Evolutionary conservation across 2,888 invertebrate genomes (phyloP).

Genomic region (Tinea semifulvella): DNA sequence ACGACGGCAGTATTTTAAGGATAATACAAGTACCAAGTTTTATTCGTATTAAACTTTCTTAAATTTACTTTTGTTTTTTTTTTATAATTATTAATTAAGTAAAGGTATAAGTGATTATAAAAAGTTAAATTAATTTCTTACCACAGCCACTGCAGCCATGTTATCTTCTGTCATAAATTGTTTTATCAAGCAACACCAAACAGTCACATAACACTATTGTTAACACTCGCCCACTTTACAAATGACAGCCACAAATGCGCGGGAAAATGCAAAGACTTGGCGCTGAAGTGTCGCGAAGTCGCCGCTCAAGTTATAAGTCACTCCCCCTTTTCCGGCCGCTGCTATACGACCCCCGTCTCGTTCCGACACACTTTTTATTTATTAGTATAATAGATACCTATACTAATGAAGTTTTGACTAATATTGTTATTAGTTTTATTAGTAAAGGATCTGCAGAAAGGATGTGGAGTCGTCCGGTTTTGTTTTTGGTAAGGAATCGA

Average conservation of each 20-base stretch:
- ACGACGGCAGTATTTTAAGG: no score
- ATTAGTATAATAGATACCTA: no score
- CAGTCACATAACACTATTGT: neutral
- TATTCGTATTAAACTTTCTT: no score
- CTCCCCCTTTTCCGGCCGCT: constrained; percentile 22
- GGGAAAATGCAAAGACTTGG: constrained; percentile 18
- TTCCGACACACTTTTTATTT: constrained; percentile 13
- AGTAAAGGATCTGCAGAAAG: constrained; percentile 10
- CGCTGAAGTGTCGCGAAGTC: constrained; percentile 15
- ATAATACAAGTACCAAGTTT: no score
- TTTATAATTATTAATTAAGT: no score
- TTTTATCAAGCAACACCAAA: neutral
- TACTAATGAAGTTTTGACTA: neutral
- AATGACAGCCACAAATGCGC: constrained; percentile 16
- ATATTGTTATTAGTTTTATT: no score
- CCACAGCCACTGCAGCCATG: constrained; percentile 41
- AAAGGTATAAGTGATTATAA: no score
- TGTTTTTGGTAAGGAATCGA: constrained; percentile 60
- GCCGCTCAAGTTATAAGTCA: constrained; percentile 19
- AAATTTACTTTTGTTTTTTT: no score
- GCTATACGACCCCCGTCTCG: constrained; percentile 19
- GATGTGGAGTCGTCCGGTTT: constrained; percentile 57
- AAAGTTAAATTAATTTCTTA: no score
- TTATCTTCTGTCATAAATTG: constrained; percentile 15
- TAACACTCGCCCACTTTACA: neutral